Conservation (phyloP, 2,113 vertebrate genomes). For the Phrynocephalus versicolor region DNA sequence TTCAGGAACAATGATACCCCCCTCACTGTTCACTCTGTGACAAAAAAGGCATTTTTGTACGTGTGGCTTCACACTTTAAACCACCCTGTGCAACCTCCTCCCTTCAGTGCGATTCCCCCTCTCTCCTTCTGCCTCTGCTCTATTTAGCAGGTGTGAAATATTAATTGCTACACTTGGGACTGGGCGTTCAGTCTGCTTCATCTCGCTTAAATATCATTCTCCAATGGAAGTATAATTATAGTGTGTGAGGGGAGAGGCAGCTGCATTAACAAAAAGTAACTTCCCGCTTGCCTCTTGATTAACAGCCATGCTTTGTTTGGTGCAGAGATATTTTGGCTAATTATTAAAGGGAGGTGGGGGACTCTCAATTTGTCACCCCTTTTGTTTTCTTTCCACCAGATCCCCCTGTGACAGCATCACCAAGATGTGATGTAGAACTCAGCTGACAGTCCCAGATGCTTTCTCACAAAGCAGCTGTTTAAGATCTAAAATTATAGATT, state of each 20-base stretch:
- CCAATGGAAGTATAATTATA: slow-evolving; percentile 77
- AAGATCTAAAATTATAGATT: slow-evolving; percentile 8
- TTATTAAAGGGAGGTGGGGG: slow-evolving; percentile 73
- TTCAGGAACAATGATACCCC: background rate
- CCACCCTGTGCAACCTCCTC: background rate
- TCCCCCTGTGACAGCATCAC: slow-evolving; percentile 64
- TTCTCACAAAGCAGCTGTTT: background rate
- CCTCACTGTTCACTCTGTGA: accelerated
- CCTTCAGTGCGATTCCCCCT: slow-evolving; percentile 42
- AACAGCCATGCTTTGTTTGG: slow-evolving; percentile 77
- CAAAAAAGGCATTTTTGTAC: slow-evolving; percentile 22
- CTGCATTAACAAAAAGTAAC: slow-evolving; percentile 72
- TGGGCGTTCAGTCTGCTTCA: slow-evolving; percentile 71
- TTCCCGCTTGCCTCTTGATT: slow-evolving; percentile 78
- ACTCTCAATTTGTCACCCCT: slow-evolving; percentile 81
- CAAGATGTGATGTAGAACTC: slow-evolving; percentile 67
- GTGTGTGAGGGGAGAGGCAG: slow-evolving; percentile 29
- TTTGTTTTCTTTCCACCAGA: slow-evolving; percentile 76
- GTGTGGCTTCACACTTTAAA: background rate
- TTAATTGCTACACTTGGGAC: slow-evolving; percentile 84
- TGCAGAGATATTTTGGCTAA: slow-evolving; percentile 81
- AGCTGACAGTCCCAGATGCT: slow-evolving; percentile 68
- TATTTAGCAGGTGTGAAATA: slow-evolving; percentile 85
- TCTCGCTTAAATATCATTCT: slow-evolving; percentile 80
- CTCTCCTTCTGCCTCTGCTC: slow-evolving; percentile 58